Conservation (phyloP, 2,113 vertebrate species). For the Pagrus major region DNA sequence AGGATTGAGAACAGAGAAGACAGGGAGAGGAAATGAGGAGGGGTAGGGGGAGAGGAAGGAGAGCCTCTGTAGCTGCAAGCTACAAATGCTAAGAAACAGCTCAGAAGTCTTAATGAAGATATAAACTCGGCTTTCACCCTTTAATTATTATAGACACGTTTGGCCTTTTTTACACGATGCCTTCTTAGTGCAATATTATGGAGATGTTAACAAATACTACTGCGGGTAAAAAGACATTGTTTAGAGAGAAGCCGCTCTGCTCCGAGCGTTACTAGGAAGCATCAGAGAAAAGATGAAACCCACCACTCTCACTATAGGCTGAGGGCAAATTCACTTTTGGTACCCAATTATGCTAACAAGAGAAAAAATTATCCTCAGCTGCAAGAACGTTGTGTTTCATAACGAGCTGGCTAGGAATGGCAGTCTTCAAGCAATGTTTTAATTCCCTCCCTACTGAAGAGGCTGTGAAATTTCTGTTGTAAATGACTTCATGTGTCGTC, state of each 20-base stretch:
- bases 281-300: slow-evolving; percentile 79
- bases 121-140: slow-evolving; percentile 57
- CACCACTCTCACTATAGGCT: slow-evolving; percentile 68
- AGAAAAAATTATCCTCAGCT: slow-evolving; percentile 70
- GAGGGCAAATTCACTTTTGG: slow-evolving; percentile 80
- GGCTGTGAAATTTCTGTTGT: slow-evolving; percentile 38
- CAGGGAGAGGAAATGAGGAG: slow-evolving; percentile 30
- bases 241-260: slow-evolving; percentile 64
- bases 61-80: slow-evolving; percentile 63
- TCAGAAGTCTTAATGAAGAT: slow-evolving; percentile 77
- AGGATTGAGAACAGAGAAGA: slow-evolving; percentile 38
- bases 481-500: slow-evolving; percentile 43
- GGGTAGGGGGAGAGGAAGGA: slow-evolving; percentile 29
- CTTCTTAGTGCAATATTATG: slow-evolving; percentile 77
- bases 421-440: slow-evolving; percentile 68
- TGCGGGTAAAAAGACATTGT: slow-evolving; percentile 73
- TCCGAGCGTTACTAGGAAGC: slow-evolving; percentile 70
- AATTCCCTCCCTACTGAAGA: slow-evolving; percentile 58
- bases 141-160: slow-evolving; percentile 81
- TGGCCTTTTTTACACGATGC: slow-evolving; percentile 62
- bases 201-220: slow-evolving; percentile 78
- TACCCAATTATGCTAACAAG: slow-evolving; percentile 84
- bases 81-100: slow-evolving; percentile 69
- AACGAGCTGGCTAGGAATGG: slow-evolving; percentile 67
- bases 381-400: slow-evolving; percentile 68